Conservation (phyloP, 1,140 invertebrate species). For the Solenopsis invicta region DNA sequence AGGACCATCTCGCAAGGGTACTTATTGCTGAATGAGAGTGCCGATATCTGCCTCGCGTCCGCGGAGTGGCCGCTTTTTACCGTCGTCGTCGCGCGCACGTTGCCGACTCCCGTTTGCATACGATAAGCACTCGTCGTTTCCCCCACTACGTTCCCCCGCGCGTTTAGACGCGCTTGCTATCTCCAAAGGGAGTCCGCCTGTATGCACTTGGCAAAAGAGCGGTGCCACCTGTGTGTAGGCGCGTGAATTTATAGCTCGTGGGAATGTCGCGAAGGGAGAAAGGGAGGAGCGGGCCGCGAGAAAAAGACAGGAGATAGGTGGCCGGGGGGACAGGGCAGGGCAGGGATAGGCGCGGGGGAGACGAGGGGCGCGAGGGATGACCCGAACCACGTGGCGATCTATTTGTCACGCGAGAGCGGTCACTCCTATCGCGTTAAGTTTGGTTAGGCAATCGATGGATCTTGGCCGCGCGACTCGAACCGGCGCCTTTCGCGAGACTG, state of each 20-base stretch:
- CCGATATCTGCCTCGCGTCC: constrained; percentile 47
- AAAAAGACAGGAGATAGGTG: constrained; percentile 66
- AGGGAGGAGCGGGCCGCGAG: constrained; percentile 53
- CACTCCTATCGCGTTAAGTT: constrained; percentile 68
- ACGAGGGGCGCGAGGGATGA: constrained; percentile 47
- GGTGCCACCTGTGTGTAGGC: constrained; percentile 82
- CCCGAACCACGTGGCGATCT: constrained; percentile 74
- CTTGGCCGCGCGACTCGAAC: constrained; percentile 28
- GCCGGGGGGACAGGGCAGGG: constrained; percentile 11
- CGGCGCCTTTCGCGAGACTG: constrained; percentile 21
- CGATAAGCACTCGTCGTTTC: constrained; percentile 56
- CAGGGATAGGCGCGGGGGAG: constrained; percentile 44
- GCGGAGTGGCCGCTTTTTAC: constrained; percentile 50
- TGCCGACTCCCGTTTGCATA: constrained; percentile 58
- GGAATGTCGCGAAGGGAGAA: constrained; percentile 67
- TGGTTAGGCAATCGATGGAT: constrained; percentile 66
- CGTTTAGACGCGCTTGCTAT: constrained; percentile 61
- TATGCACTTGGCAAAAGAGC: constrained; percentile 73
- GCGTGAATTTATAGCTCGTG: constrained; percentile 78
- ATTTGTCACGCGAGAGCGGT: constrained; percentile 78
- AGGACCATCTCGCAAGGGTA: constrained; percentile 72
- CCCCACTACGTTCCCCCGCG: constrained; percentile 21
- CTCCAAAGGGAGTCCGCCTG: constrained; percentile 70
- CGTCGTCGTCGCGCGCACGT: constrained; percentile 56
- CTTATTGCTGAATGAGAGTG: constrained; percentile 76